Conservation (phyloP, 2,797 vertebrate species). For the Odontamblyopus lacepedii region DNA sequence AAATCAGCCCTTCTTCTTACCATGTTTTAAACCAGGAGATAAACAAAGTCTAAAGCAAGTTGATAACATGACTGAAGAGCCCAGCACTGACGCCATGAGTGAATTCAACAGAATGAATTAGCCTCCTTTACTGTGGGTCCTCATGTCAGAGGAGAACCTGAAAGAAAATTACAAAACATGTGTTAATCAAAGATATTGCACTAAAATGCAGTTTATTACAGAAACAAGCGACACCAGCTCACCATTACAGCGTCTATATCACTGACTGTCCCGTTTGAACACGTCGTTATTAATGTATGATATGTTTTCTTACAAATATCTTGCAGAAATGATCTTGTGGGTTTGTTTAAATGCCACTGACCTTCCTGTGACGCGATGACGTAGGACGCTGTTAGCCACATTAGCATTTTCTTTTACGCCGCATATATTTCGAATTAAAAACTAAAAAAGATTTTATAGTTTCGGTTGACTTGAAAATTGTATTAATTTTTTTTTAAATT, state of each 20-base stretch:
- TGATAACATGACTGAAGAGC: conserved; percentile 7
- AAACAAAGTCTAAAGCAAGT: background rate
- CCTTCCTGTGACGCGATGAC: conserved; percentile 11
- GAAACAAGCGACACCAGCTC: background rate
- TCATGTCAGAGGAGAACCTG: background rate
- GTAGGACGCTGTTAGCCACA: background rate
- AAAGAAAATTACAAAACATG: background rate
- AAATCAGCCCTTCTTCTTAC: background rate
- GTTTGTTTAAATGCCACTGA: conserved; percentile 1
- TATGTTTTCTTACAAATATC: background rate
- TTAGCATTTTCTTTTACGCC: background rate
- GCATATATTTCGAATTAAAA: background rate
- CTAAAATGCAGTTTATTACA: background rate
- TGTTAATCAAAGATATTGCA: background rate
- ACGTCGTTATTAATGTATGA: background rate
- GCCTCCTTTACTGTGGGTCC: background rate
- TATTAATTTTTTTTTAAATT: background rate
- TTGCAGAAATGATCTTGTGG: no score
- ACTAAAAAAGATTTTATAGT: background rate
- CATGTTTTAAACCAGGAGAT: conserved; percentile 3
- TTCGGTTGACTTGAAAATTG: background rate
- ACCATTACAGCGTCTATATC: background rate
- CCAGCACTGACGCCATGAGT: background rate
- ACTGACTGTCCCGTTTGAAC: background rate
- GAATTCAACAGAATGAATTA: background rate